Conservation (phyloP, 2,888 invertebrate species). For the Nymphalis urticae region DNA sequence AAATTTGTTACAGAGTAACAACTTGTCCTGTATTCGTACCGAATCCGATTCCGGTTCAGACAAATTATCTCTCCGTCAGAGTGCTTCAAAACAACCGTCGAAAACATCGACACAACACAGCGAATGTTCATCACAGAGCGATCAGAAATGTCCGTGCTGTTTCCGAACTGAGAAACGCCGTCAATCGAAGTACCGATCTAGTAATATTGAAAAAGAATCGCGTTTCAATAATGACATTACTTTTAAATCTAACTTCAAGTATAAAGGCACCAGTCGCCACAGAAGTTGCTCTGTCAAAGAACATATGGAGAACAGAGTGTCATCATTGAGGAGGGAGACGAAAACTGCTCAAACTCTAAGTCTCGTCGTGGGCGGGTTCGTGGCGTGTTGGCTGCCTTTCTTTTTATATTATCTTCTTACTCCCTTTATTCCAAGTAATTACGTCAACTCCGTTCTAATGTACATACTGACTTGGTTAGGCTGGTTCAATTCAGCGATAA, state of each 20-base stretch:
- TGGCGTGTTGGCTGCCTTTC: conserved; percentile 94
- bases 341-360: conserved; percentile 94
- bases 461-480: conserved; percentile 92
- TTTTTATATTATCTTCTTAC: conserved; percentile 91
- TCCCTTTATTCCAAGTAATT: conserved; percentile 86
- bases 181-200: conserved; percentile 52
- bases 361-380: conserved; percentile 92
- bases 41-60: conserved; percentile 76
- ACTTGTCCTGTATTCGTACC: conserved; percentile 72
- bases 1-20: conserved; percentile 69
- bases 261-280: conserved; percentile 66
- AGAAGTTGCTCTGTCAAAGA: conserved; percentile 80
- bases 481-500: conserved; percentile 94
- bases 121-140: conserved; percentile 63
- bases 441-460: conserved; percentile 84
- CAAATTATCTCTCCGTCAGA: conserved; percentile 68
- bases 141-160: conserved; percentile 73
- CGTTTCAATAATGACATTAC: conserved; percentile 68
- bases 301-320: conserved; percentile 83
- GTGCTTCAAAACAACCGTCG: conserved; percentile 65
- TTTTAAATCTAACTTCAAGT: conserved; percentile 72
- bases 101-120: conserved; percentile 63
- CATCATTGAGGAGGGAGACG: conserved; percentile 88
- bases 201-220: conserved; percentile 61
- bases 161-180: conserved; percentile 64